A percentile compares a stretch with the other conserved stretches of the same genome.
phyloP scores from a whole-genome alignment of 2,113 vertebrate species.

The Myiozetetes cayanensis region DNA sequence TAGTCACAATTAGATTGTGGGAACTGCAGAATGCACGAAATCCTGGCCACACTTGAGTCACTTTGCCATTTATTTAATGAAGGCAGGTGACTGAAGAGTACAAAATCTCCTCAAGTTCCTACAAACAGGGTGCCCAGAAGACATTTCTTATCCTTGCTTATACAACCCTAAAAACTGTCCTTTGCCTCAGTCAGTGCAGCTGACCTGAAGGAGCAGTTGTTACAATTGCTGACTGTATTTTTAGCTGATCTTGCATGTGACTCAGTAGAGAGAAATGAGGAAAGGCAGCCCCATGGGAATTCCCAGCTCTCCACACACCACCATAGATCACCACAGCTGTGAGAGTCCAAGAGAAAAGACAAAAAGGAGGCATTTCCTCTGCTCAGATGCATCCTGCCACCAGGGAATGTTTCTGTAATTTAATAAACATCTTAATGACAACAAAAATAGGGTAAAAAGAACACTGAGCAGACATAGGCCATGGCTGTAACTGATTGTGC shows the following conservation, averaged over 20 bases:
- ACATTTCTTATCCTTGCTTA: neutral
- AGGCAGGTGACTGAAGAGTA: neutral
- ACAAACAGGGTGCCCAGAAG: neutral
- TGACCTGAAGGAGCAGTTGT: neutral
- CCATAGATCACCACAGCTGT: conserved; percentile 1
- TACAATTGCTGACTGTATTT: conserved; percentile 11
- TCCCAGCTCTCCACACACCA: neutral
- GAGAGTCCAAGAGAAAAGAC: neutral
- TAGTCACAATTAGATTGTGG: neutral
- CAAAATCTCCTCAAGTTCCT: neutral
- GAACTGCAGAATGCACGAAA: neutral
- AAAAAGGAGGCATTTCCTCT: conserved; percentile 6
- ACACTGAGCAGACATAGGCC: neutral
- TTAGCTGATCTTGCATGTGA: conserved; percentile 42
- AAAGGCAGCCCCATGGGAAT: neutral
- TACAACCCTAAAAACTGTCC: neutral
- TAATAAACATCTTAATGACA: conserved; percentile 9
- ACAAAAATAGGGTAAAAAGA: neutral
- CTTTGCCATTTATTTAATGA: neutral
- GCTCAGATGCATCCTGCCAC: neutral
- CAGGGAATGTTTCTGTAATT: neutral
- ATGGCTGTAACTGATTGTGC: neutral
- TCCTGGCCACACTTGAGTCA: neutral
- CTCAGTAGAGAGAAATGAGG: conserved; percentile 19
- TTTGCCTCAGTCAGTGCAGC: neutral